Conservation (phyloP, 1,140 invertebrate species). For the Drosophila leontia region DNA sequence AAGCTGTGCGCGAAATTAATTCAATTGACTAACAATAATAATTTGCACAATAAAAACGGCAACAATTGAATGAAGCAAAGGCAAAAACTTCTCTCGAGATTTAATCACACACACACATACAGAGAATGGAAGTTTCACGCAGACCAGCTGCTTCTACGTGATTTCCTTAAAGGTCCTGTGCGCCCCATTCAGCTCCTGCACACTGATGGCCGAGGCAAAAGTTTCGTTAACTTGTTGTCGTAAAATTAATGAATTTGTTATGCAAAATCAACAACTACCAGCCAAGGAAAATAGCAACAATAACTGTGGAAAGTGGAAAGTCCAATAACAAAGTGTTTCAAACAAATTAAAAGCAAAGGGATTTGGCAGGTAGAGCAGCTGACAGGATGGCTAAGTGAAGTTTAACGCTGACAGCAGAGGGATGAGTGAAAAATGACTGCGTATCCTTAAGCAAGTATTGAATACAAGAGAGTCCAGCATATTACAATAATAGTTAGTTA, state of each 20-base stretch:
- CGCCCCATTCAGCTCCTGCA: slow-evolving; percentile 13
- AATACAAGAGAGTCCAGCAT: not conserved
- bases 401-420: not conserved
- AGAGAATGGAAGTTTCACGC: slow-evolving; percentile 8
- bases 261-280: slow-evolving; percentile 74
- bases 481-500: not conserved
- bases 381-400: not conserved
- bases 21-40: slow-evolving; percentile 82
- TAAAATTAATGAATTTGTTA: slow-evolving; percentile 81
- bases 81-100: slow-evolving; percentile 71
- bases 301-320: slow-evolving; percentile 18
- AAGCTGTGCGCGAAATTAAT: slow-evolving; percentile 68
- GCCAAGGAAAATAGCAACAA: slow-evolving; percentile 41
- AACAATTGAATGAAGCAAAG: slow-evolving; percentile 62
- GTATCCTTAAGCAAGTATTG: not conserved
- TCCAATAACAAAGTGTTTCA: slow-evolving; percentile 32
- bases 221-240: slow-evolving; percentile 45
- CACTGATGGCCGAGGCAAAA: slow-evolving; percentile 57
- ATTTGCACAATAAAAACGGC: slow-evolving; percentile 81
- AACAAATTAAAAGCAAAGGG: slow-evolving; percentile 57
- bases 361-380: slow-evolving; percentile 29
- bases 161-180: slow-evolving; percentile 25
- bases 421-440: not conserved
- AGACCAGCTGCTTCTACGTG: slow-evolving; percentile 22
- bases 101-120: slow-evolving; percentile 60